Evolutionary conservation across 35 echinoderm and acorn worm species (phyloP), one percentile per base, ranked within the genome.

Genomic region (Diadema setosum): DNA sequence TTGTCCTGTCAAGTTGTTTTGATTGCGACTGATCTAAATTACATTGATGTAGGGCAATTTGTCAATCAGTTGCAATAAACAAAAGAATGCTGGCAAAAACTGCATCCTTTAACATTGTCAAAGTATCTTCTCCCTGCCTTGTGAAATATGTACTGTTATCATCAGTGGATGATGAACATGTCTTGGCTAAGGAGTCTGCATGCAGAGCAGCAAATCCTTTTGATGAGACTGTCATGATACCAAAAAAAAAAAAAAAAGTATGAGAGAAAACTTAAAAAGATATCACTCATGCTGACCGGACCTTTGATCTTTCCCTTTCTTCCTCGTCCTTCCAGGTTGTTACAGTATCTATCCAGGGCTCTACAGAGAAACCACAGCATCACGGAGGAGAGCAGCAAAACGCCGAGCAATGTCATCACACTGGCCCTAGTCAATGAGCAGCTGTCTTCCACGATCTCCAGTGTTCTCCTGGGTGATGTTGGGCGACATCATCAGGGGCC

Each of bases 381-480:
- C 9, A 58, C 64, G 7, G 84, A 93, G 45, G 65, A 86, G 23
- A 24, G 27, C 16, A 8, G 42, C 48, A 82, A 91, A 45, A 45
- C 95, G 27, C 80, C 88, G 2, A 97, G 83, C 80, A 97, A 97
- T 61, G 95, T 97, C 18, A 76, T 97, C 32, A 97, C 95, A 16
- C 74, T 97, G 70, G 91, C 91, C 15, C 49, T 97, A 0, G 58
- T 90, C 34, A 97, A 97, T 67, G 83, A 97, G 39, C 95, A 97
- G 65, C 31, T 97, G 20, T 20, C 95, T 33, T 87, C 88, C 12
- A 91, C 91, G 2, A 82, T 97, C 44, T 97, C 95, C n/a, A 56
- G 84, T 16, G 83, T 88, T 48, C 73, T 97, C 11, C 88, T 97
- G 1, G 95, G 95, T 25, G 86, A 96, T 84, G 65, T 96, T 9